phyloP scores from a whole-genome alignment of 2,113 vertebrate species.

The Enhydra lutris region DNA sequence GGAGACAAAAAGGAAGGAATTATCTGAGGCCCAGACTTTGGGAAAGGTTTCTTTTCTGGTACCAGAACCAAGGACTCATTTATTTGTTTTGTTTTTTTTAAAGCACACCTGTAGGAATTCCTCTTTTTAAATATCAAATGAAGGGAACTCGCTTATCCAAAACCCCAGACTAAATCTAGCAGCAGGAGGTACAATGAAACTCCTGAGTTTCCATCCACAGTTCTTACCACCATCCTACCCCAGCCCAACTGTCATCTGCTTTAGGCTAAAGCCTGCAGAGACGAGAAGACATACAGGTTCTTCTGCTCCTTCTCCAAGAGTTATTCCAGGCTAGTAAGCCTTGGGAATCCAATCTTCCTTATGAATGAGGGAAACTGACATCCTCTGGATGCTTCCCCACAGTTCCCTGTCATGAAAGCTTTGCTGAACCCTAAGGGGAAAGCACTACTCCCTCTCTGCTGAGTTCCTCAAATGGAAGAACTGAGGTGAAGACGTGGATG shows the following conservation, averaged over 20 bases:
- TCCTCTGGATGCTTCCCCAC: neutral
- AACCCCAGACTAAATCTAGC: neutral
- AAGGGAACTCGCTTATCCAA: neutral
- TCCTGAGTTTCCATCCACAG: neutral
- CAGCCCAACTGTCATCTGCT: neutral
- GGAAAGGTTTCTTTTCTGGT: neutral
- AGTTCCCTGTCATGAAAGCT: neutral
- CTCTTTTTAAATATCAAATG: slow-evolving; percentile 21
- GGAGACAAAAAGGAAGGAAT: neutral
- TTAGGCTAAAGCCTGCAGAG: neutral
- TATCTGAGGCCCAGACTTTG: neutral
- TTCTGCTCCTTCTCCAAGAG: neutral
- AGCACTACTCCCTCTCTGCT: neutral
- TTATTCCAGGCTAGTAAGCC: neutral
- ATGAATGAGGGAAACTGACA: neutral
- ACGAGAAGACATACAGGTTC: neutral
- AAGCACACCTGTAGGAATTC: neutral
- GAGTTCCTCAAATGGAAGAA: neutral
- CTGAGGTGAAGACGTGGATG: neutral
- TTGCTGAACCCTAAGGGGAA: neutral
- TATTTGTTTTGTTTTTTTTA: neutral
- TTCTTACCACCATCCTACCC: neutral
- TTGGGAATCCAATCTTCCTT: neutral
- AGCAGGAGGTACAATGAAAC: neutral
- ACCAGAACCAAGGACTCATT: neutral